Base-by-base conservation (phyloP, 35 echinoderm and acorn worm species). In the Amphiura filiformis region DNA sequence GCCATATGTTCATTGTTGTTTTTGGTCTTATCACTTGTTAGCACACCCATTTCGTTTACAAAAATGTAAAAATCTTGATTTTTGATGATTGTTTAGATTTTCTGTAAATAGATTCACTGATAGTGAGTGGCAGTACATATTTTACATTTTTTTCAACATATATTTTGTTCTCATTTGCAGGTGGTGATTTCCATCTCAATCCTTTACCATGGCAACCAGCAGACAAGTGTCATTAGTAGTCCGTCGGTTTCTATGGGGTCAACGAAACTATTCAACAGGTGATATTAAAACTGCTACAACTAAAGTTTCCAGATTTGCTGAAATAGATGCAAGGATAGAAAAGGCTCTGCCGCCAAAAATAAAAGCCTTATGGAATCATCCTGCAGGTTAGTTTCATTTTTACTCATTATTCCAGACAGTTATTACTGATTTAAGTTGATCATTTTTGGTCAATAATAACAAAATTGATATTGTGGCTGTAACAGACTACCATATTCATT, bases 341-440 rank as follows among this genome's bases (percentile, higher is more conserved):
- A 78, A 40, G 32, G 80, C 39, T 3, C 75, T 90, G 35, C 88
- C 88, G 35, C 34, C 37, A 32, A 83, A 47, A 44, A 38, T 82
- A 37, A 57, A 84, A 78, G 30, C 80, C 35, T 76, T 90, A 75
- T 90, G 88, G 88, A 90, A 84, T 47, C 88, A 90, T 64, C 88
- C 88, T 0, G 88, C 88, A 84, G 88, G 88, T 90, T 38, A 20
- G 78, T 88, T 79, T 35, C 0, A 38, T 79, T 4, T 38, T 36
- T 34, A 38, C 35, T 34, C 28, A 76, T 31, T n/a, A 22, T 76
- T 76, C 28, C 70, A n/a, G 35, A 5, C n/a, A 76, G 28, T 2
- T 34, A 76, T 76, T 5, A 76, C 9, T 76, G 70, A 76, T 1
- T 76, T n/a, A 76, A 31, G 70, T 22, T 76, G 28, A 34, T n/a